Conservation (phyloP, 35 echinoderm and acorn worm species). For the Holothuria glaberrima region DNA sequence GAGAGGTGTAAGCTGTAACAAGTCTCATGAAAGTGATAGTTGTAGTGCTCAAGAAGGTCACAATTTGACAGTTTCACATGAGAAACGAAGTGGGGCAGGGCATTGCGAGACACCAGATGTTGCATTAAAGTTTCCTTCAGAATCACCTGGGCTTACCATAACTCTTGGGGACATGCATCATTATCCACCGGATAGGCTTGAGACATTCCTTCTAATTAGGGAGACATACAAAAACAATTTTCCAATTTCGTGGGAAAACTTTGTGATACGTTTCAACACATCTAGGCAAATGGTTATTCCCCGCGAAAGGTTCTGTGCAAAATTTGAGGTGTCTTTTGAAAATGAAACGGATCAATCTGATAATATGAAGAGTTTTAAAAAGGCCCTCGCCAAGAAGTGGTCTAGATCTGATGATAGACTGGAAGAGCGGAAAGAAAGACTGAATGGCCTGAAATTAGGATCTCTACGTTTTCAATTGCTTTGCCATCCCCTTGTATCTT, state of each 20-base stretch:
- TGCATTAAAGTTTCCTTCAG: too few species aligned
- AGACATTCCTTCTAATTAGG: not conserved
- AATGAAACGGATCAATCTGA: not conserved
- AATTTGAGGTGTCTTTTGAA: not conserved
- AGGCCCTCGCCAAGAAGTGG: conserved; percentile 39
- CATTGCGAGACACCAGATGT: too few species aligned
- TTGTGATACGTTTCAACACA: not conserved
- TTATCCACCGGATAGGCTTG: conserved; percentile 8
- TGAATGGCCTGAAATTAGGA: not conserved
- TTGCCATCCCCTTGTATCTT: conserved; percentile 19
- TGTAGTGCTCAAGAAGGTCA: too few species aligned
- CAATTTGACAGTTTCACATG: too few species aligned
- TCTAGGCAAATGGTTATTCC: not conserved
- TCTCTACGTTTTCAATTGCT: conserved; percentile 20
- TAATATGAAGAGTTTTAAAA: conserved; percentile 11
- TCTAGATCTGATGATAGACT: not conserved
- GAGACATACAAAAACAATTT: not conserved
- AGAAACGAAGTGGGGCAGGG: too few species aligned
- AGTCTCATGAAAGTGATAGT: too few species aligned
- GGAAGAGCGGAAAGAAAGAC: not conserved
- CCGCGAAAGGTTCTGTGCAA: conserved; percentile 14
- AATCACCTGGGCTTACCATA: not conserved
- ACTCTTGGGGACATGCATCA: not conserved
- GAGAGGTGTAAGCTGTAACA: too few species aligned
- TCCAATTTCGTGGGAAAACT: not conserved